phyloP scores from a whole-genome alignment of 2,797 vertebrate genomes.

The Parotocinclus haroldoi region DNA sequence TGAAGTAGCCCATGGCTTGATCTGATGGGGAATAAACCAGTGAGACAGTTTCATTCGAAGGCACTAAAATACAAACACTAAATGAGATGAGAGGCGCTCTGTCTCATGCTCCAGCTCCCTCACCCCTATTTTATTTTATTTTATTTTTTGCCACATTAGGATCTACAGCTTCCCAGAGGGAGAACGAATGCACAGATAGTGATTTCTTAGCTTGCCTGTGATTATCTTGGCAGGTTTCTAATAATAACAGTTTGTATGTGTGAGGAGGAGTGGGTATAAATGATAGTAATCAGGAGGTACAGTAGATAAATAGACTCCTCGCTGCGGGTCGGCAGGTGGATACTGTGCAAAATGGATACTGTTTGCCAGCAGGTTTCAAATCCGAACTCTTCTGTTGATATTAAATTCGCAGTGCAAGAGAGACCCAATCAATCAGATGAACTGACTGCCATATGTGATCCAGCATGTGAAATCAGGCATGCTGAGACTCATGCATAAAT shows the following conservation, averaged over 20 bases:
- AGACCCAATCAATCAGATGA: conserved; percentile 11
- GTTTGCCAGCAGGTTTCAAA: conserved; percentile 36
- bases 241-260: conserved; percentile 44
- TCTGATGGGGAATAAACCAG: conserved; percentile 31
- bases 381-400: conserved; percentile 20
- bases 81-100: conserved; percentile 7
- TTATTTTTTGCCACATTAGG: conserved; percentile 10
- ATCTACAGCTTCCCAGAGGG: conserved; percentile 20
- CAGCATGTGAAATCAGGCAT: conserved; percentile 12
- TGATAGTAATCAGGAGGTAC: conserved; percentile 50
- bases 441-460: conserved; percentile 10
- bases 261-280: conserved; percentile 33
- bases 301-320: conserved; percentile 41
- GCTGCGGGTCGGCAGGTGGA: conserved; percentile 19
- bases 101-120: conserved; percentile 12
- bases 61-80: conserved; percentile 33
- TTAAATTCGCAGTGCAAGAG: conserved; percentile 12
- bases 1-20: conserved; percentile 26
- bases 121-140: conserved; percentile 2
- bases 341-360: conserved; percentile 32
- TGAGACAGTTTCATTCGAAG: conserved; percentile 43
- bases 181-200: conserved; percentile 36
- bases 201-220: conserved; percentile 37
- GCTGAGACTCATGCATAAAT: conserved; percentile 14
- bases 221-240: conserved; percentile 46